Percentiles rank a stretch among this genome's conserved stretches.
These are phyloP conservation scores for Dipus sagitta DNA, from an alignment of 2,797 vertebrate genomes.

Conservation along the genomic window DNA sequence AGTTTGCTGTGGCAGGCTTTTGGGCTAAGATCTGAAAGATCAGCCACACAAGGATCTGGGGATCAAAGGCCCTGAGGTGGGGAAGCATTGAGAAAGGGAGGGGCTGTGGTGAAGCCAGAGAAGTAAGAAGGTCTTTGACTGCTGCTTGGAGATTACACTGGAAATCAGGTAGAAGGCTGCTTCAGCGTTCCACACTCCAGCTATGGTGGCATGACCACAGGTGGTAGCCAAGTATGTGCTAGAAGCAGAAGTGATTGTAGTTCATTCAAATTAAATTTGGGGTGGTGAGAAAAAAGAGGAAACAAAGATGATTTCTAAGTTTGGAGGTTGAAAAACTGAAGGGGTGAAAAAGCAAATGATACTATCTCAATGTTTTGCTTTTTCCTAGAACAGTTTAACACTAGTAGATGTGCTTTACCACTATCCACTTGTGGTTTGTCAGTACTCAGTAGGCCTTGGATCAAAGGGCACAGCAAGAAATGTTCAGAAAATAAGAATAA, in stretches of 20 bases:
- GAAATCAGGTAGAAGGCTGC: neutral
- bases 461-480: neutral
- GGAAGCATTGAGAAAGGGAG: neutral
- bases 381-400: neutral
- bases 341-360: neutral
- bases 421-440: neutral
- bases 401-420: neutral
- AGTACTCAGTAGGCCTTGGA: neutral
- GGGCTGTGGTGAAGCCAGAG: neutral
- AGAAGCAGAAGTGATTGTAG: neutral
- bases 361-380: neutral
- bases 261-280: neutral
- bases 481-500: slow-evolving; percentile 3
- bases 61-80: neutral
- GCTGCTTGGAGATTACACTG: neutral
- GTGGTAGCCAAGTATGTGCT: neutral
- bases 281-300: neutral
- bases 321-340: neutral
- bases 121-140: neutral
- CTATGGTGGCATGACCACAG: neutral
- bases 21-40: neutral
- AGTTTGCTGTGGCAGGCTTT: neutral
- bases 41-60: neutral
- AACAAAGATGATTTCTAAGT: neutral
- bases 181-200: neutral